These are phyloP conservation scores for Xestia ashworthii DNA, from an alignment of 2,888 invertebrate genomes.

Conservation along the genomic window DNA sequence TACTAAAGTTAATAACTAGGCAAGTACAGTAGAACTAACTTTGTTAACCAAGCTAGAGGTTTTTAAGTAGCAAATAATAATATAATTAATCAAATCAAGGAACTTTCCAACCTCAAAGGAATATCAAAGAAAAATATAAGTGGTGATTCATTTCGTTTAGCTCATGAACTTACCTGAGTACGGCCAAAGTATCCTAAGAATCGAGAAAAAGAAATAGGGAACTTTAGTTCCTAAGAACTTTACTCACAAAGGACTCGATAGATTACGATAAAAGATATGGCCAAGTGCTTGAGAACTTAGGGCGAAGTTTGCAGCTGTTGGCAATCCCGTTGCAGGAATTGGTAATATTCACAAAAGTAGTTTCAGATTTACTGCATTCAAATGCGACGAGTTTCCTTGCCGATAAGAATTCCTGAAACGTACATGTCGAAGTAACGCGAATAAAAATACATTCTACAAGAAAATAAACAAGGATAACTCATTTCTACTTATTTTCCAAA, in stretches of 20 bases:
- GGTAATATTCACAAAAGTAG: conserved; percentile 25
- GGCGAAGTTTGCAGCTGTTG: conserved; percentile 40
- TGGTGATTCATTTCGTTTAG: conserved; percentile 5
- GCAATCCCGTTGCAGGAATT: conserved; percentile 10
- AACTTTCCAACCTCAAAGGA: conserved; percentile 24
- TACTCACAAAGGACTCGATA: conserved; percentile 19
- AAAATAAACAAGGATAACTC: not conserved
- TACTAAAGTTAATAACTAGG: conserved; percentile 15
- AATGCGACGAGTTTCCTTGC: not conserved
- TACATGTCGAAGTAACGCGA: conserved; percentile 5
- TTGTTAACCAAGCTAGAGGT: not conserved
- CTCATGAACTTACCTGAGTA: conserved; percentile 12
- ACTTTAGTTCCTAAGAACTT: conserved; percentile 9
- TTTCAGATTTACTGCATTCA: conserved; percentile 38
- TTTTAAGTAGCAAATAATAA: conserved; percentile 7
- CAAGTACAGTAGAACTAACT: not conserved
- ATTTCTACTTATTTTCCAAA: not conserved
- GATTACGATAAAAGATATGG: conserved; percentile 20
- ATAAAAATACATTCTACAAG: not conserved
- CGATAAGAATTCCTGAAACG: conserved; percentile 7
- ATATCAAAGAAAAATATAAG: conserved; percentile 23
- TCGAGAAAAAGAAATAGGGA: conserved; percentile 5
- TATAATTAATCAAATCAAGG: conserved; percentile 8
- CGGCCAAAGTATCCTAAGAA: not conserved
- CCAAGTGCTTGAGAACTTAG: conserved; percentile 33